Evolutionary conservation across 2,113 vertebrate species (phyloP).

Genomic region (Picathartes gymnocephalus): DNA sequence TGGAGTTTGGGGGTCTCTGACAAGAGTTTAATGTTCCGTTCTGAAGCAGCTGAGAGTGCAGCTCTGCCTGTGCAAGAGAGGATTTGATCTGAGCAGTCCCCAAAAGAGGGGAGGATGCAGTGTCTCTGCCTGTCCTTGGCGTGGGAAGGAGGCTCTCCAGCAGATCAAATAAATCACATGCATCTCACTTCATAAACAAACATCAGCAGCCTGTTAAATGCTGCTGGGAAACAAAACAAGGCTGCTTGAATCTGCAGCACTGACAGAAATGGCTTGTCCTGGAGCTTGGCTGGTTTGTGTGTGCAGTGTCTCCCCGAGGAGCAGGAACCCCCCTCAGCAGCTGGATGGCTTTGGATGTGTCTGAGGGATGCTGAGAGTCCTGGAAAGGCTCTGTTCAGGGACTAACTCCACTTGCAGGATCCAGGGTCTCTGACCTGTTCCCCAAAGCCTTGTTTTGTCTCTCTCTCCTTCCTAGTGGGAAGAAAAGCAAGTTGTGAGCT

Average conservation of each 20-base stretch:
- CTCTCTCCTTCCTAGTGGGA: not conserved
- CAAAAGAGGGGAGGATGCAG: not conserved
- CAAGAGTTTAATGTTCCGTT: not conserved
- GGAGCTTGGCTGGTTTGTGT: not conserved
- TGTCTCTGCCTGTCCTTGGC: not conserved
- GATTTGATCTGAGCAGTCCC: not conserved
- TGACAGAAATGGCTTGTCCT: not conserved
- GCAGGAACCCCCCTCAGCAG: not conserved
- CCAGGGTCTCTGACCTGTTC: not conserved
- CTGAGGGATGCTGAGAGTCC: not conserved
- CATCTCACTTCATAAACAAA: constrained; percentile 53
- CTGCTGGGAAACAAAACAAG: not conserved
- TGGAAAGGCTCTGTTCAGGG: not conserved
- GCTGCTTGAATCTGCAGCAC: not conserved
- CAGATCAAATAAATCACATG: constrained; percentile 48
- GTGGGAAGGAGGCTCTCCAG: constrained; percentile 12
- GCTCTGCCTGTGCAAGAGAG: not conserved
- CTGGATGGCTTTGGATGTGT: not conserved
- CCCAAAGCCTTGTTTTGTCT: not conserved
- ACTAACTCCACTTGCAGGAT: not conserved
- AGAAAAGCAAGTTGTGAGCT: not conserved
- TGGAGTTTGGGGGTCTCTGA: not conserved
- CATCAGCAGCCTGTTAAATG: constrained; percentile 7
- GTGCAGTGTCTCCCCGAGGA: not conserved
- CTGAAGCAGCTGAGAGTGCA: not conserved